A percentile compares a stretch with the other conserved stretches of the same genome.
Evolutionary conservation across 2,888 invertebrate species (phyloP).

Genomic region (Athalia circularis): DNA sequence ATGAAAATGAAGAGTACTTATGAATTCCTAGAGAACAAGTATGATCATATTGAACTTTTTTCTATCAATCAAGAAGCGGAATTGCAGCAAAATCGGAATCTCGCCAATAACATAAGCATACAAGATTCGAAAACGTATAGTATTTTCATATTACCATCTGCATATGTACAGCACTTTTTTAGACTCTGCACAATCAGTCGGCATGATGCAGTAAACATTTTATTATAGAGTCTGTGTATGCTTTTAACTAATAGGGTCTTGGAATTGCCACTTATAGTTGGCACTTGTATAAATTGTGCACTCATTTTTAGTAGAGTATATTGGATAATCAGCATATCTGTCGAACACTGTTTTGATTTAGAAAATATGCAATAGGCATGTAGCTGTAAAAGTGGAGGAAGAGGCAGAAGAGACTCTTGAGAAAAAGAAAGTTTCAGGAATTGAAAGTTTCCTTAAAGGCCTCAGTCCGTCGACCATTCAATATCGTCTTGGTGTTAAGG

Average conservation of each 20-base stretch:
- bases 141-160: background rate
- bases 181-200: background rate
- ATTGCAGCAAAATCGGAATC: slow-evolving; percentile 42
- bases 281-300: background rate
- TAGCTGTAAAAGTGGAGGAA: slow-evolving; percentile 50
- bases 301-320: background rate
- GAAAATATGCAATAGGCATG: slow-evolving; percentile 10
- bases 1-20: background rate
- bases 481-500: slow-evolving; percentile 74
- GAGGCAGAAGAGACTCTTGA: slow-evolving; percentile 56
- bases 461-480: slow-evolving; percentile 70
- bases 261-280: background rate
- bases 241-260: too few species aligned
- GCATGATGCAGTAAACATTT: slow-evolving; percentile 16
- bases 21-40: background rate
- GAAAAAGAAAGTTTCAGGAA: slow-evolving; percentile 65
- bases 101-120: background rate
- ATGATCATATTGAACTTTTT: slow-evolving; percentile 48
- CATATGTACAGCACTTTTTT: background rate
- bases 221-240: background rate
- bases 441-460: slow-evolving; percentile 75
- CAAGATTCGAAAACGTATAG: slow-evolving; percentile 2
- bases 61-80: slow-evolving; percentile 48
- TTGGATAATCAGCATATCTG: background rate
- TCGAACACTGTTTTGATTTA: background rate